These are phyloP conservation scores for Chelonus formosanus DNA, from an alignment of 2,888 invertebrate species.

Conservation along the genomic window DNA sequence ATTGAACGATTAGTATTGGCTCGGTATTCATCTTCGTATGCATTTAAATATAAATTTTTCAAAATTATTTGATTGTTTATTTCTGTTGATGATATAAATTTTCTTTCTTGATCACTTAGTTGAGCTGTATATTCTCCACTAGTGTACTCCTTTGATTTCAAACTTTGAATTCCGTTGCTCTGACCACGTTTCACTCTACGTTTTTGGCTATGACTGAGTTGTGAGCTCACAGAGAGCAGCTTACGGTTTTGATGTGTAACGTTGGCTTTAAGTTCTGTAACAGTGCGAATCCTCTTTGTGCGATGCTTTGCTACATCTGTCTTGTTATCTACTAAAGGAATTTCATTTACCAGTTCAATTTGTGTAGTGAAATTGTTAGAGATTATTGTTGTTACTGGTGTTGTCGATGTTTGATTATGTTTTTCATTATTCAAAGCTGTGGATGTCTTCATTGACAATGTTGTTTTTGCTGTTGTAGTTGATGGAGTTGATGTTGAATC, in stretches of 20 bases:
- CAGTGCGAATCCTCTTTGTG: conserved; percentile 59
- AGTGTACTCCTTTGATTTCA: conserved; percentile 47
- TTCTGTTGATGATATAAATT: conserved; percentile 55
- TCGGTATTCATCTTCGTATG: conserved; percentile 60
- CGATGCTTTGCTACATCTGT: conserved; percentile 56
- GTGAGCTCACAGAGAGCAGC: conserved; percentile 52
- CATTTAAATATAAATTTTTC: conserved; percentile 60
- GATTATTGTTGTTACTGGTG: conserved; percentile 28
- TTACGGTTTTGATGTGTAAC: conserved; percentile 45
- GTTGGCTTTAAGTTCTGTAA: conserved; percentile 46
- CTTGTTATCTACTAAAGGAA: conserved; percentile 48
- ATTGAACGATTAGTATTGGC: conserved; percentile 61
- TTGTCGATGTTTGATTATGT: conserved; percentile 4
- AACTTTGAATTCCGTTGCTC: neutral
- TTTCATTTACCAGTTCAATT: conserved; percentile 55
- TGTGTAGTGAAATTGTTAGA: conserved; percentile 40
- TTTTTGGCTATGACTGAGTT: conserved; percentile 39
- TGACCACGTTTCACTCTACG: conserved; percentile 17
- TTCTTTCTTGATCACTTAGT: conserved; percentile 51
- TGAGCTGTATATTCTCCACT: conserved; percentile 33
- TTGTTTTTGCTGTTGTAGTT: conserved; percentile 31
- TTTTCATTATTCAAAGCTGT: conserved; percentile 2
- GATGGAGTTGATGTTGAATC: conserved; percentile 29
- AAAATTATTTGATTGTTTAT: conserved; percentile 61
- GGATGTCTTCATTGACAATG: conserved; percentile 31